Conservation (phyloP, 2,113 vertebrate genomes). For the Rissa tridactyla region DNA sequence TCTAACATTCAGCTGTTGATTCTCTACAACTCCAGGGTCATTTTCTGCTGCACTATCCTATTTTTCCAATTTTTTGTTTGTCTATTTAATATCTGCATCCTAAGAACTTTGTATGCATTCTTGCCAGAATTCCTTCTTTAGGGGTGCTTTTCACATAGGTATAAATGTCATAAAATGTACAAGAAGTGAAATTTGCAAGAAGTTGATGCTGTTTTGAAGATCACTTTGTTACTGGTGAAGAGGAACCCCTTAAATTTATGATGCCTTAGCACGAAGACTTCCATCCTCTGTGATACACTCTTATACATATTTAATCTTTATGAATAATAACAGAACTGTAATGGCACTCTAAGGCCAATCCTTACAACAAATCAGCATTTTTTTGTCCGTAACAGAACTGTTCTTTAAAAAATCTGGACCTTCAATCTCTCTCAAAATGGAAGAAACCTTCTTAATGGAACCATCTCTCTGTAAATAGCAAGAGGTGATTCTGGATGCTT, state of each 20-base stretch:
- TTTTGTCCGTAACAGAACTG: background rate
- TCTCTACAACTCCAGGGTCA: background rate
- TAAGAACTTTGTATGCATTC: background rate
- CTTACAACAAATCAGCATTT: background rate
- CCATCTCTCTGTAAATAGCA: background rate
- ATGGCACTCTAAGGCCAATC: background rate
- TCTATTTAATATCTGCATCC: background rate
- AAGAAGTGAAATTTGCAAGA: background rate
- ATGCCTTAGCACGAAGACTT: background rate
- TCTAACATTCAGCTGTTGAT: background rate
- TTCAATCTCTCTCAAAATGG: background rate
- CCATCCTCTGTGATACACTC: background rate
- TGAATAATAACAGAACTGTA: background rate
- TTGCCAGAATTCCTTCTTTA: background rate
- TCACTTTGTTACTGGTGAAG: background rate
- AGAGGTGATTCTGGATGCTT: background rate
- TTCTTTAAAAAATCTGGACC: background rate
- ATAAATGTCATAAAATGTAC: background rate
- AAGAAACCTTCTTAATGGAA: background rate
- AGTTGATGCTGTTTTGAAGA: background rate
- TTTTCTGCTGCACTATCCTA: background rate
- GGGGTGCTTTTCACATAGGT: background rate
- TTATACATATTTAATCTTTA: background rate
- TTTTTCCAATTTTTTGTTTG: background rate
- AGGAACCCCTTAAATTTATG: background rate